A percentile compares a stretch with the other conserved stretches of the same genome.
phyloP scores from a whole-genome alignment of 2,888 invertebrate genomes.

The Phragmatobia fuliginosa region DNA sequence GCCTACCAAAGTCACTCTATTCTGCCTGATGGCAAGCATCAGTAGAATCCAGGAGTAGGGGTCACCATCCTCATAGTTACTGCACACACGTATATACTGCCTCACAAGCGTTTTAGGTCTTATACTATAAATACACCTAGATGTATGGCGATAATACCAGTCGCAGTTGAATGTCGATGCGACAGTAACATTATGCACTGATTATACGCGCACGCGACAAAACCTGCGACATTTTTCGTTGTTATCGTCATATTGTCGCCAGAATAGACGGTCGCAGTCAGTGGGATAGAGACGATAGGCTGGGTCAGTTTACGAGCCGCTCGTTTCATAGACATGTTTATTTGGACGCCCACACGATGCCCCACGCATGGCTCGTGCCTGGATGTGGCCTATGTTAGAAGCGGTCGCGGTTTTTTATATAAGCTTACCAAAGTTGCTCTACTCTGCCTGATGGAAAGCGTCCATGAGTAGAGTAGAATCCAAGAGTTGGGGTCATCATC shows the following conservation, averaged over 20 bases:
- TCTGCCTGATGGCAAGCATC: no score
- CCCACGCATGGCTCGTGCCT: slow-evolving; percentile 80
- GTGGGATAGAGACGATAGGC: slow-evolving; percentile 56
- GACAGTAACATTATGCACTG: slow-evolving; percentile 15
- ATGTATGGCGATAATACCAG: neutral
- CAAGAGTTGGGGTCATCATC: no score
- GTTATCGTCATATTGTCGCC: slow-evolving; percentile 28
- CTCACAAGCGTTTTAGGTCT: neutral
- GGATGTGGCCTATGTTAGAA: slow-evolving; percentile 43
- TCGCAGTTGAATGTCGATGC: neutral
- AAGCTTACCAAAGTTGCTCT: no score
- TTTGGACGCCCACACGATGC: slow-evolving; percentile 76
- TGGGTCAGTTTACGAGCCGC: slow-evolving; percentile 69
- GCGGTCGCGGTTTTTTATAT: slow-evolving; percentile 46
- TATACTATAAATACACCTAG: neutral
- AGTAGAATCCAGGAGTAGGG: no score
- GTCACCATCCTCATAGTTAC: no score
- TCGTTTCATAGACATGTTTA: slow-evolving; percentile 76
- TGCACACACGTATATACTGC: no score
- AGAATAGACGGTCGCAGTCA: slow-evolving; percentile 33
- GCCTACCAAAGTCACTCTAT: no score
- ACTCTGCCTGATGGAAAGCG: no score
- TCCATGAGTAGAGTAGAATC: no score
- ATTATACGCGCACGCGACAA: slow-evolving; percentile 25
- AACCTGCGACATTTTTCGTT: slow-evolving; percentile 25